Evolutionary conservation across 2,888 invertebrate species (phyloP).

Genomic region (Neuroscelio doddi): DNA sequence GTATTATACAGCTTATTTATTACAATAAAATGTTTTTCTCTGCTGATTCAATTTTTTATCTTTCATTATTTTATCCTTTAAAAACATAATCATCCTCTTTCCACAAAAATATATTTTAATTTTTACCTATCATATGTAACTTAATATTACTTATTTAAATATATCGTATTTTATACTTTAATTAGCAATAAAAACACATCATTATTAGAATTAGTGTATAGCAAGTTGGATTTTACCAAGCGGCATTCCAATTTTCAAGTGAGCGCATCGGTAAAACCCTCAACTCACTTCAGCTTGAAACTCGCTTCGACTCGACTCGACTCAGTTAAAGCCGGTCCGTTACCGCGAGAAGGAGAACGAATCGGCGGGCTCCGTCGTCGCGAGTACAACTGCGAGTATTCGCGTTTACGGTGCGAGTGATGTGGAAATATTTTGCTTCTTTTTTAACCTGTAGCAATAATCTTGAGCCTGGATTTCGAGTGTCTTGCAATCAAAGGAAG

Average conservation of each 20-base stretch:
- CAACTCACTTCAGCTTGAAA: conserved; percentile 16
- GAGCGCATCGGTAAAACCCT: conserved; percentile 10
- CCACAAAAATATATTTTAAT: too few species aligned
- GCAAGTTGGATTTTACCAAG: conserved; percentile 9
- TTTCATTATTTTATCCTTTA: too few species aligned
- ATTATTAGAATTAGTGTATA: conserved; percentile 3
- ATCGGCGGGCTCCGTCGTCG: conserved; percentile 23
- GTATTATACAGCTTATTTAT: too few species aligned
- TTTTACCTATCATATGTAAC: too few species aligned
- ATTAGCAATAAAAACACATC: too few species aligned
- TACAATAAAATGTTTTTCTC: too few species aligned
- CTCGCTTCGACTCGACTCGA: conserved; percentile 4
- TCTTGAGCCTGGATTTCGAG: conserved; percentile 1
- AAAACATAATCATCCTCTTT: too few species aligned
- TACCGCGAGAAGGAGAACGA: conserved; percentile 44
- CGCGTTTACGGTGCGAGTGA: conserved; percentile 32
- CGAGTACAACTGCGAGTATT: conserved; percentile 24
- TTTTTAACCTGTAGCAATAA: conserved; percentile 12
- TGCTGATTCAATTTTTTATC: too few species aligned
- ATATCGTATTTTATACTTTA: too few species aligned
- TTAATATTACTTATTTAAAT: too few species aligned
- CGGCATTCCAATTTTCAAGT: conserved; percentile 38
- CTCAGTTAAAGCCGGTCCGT: conserved; percentile 42
- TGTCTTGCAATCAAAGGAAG: conserved; percentile 7
- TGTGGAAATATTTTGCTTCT: conserved; percentile 32